phyloP scores from a whole-genome alignment of 1,140 invertebrate species.

The Cydia pomonella region DNA sequence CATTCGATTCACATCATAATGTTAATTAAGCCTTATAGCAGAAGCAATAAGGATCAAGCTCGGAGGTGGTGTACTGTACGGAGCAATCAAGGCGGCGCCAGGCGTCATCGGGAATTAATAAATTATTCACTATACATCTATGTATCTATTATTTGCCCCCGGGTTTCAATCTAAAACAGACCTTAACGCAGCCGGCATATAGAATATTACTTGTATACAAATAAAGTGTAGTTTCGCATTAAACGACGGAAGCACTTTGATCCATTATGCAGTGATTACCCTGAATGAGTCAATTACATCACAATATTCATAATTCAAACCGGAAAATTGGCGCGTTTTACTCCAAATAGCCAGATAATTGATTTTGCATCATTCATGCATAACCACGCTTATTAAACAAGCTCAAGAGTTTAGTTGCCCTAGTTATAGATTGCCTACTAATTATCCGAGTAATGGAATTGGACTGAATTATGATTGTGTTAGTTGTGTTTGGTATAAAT shows the following conservation, averaged over 20 bases:
- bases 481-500: too few relatives aligned
- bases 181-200: neutral
- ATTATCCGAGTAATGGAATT: neutral
- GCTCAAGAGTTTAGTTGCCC: neutral
- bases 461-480: neutral
- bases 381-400: conserved; percentile 1
- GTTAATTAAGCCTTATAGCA: neutral
- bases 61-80: neutral
- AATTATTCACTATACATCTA: conserved; percentile 7
- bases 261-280: neutral
- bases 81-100: conserved; percentile 22
- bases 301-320: conserved; percentile 39
- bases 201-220: neutral
- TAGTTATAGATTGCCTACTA: conserved; percentile 8
- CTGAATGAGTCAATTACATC: conserved; percentile 39
- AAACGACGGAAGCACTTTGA: neutral
- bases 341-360: conserved; percentile 1
- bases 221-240: neutral
- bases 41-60: neutral
- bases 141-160: neutral
- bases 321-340: conserved; percentile 41
- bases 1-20: neutral
- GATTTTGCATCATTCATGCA: conserved; percentile 2
- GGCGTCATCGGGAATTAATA: conserved; percentile 24
- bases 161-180: neutral